Evolutionary conservation across 2,113 vertebrate species (phyloP).

Genomic region (Perccottus glenii): DNA sequence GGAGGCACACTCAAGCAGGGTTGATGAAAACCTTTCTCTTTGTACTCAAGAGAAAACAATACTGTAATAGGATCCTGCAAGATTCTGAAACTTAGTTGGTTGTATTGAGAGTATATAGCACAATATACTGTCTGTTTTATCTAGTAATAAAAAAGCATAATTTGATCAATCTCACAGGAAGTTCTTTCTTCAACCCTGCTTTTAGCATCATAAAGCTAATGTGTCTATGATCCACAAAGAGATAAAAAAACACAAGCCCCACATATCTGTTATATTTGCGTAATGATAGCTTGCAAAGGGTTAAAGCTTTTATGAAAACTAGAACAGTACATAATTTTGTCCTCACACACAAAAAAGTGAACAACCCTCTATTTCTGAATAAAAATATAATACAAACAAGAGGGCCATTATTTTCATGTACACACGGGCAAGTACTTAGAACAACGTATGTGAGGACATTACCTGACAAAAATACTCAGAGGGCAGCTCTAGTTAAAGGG

Average conservation of each 20-base stretch:
- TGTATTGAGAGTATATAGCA: constrained; percentile 66
- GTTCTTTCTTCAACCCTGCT: constrained; percentile 80
- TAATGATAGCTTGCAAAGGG: constrained; percentile 66
- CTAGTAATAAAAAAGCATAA: constrained; percentile 50
- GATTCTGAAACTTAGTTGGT: constrained; percentile 68
- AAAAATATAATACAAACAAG: constrained; percentile 35
- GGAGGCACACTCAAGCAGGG: constrained; percentile 78
- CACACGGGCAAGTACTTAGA: constrained; percentile 34
- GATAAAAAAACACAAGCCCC: constrained; percentile 71
- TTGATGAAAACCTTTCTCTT: constrained; percentile 64
- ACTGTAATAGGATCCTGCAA: constrained; percentile 71
- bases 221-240: constrained; percentile 71
- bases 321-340: constrained; percentile 59
- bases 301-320: constrained; percentile 74
- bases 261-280: constrained; percentile 62
- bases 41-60: constrained; percentile 48
- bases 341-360: constrained; percentile 49
- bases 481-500: constrained; percentile 68
- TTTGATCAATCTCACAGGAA: constrained; percentile 66
- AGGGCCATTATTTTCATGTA: constrained; percentile 47
- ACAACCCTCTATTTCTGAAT: constrained; percentile 49
- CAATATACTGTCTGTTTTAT: constrained; percentile 45
- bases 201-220: constrained; percentile 83
- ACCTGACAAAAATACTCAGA: constrained; percentile 65
- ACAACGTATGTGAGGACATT: constrained; percentile 49